Percentiles rank a stretch among this genome's conserved stretches.
These are phyloP conservation scores for Tetramorium alpestre DNA, from an alignment of 1,140 invertebrate genomes.

Conservation along the genomic window DNA sequence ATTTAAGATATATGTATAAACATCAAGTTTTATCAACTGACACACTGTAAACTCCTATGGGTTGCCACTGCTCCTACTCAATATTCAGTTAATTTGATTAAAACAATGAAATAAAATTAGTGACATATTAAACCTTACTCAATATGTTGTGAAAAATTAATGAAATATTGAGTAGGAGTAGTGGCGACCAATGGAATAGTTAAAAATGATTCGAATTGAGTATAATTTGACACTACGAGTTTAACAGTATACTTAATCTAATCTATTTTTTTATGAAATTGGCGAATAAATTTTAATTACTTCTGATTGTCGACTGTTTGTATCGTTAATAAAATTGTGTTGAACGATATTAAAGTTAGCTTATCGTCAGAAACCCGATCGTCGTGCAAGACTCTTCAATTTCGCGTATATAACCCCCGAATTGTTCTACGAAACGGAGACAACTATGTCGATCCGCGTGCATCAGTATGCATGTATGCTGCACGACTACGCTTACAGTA, in stretches of 20 bases:
- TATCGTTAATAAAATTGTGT: slow-evolving; percentile 9
- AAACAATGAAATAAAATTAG: no score
- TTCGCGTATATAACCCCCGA: slow-evolving; percentile 19
- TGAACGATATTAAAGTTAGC: slow-evolving; percentile 19
- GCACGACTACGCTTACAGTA: slow-evolving; percentile 25
- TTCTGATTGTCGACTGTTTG: background rate
- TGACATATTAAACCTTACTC: no score
- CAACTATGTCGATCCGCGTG: slow-evolving; percentile 17
- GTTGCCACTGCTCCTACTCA: no score
- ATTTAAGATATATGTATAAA: background rate
- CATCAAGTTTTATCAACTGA: background rate
- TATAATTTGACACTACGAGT: no score
- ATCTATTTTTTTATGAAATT: background rate
- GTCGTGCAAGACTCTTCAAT: slow-evolving; percentile 12
- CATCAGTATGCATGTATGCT: slow-evolving; percentile 28
- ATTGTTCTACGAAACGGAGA: slow-evolving; percentile 25
- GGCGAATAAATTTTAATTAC: background rate
- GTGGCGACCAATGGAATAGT: no score
- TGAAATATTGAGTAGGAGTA: no score
- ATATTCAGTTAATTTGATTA: no score
- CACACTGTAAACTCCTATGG: no score
- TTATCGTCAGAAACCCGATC: background rate
- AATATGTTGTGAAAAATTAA: no score
- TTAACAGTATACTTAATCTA: background rate
- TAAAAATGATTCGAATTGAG: no score